These are phyloP conservation scores for Actenoides hombroni DNA, from an alignment of 2,113 vertebrate genomes.

Conservation along the genomic window DNA sequence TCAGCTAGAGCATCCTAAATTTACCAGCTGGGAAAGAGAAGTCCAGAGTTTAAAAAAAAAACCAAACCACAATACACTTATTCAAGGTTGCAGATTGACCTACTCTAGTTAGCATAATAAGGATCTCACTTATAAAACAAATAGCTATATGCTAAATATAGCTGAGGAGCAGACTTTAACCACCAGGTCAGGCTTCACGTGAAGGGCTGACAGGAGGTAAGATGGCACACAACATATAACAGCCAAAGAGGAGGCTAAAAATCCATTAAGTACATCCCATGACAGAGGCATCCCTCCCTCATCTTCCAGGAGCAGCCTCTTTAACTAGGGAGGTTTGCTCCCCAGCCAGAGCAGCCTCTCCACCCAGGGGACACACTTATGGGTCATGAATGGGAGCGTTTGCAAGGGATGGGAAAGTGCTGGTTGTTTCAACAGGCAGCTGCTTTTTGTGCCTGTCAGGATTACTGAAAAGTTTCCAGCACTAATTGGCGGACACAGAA, in stretches of 20 bases:
- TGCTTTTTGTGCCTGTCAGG: not conserved
- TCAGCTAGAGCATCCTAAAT: not conserved
- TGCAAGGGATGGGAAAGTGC: not conserved
- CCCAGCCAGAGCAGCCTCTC: not conserved
- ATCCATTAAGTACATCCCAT: not conserved
- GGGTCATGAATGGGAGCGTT: not conserved
- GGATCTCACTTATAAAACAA: conserved; percentile 19
- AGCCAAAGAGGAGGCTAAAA: not conserved
- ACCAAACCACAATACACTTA: not conserved
- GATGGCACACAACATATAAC: not conserved
- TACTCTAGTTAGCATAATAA: conserved; percentile 17
- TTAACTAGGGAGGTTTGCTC: not conserved
- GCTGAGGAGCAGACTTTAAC: not conserved
- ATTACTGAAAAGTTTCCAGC: conserved; percentile 5
- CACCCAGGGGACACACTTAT: not conserved
- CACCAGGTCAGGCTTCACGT: not conserved
- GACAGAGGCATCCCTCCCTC: not conserved
- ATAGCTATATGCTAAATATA: not conserved
- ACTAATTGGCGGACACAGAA: not conserved
- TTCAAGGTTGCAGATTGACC: conserved; percentile 11
- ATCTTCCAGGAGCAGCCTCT: not conserved
- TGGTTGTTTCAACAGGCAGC: not conserved
- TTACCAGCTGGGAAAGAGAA: not conserved
- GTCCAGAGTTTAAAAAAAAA: not conserved
- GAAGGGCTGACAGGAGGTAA: not conserved